Conservation (phyloP, 2,888 invertebrate species). For the Agrotis puta region DNA sequence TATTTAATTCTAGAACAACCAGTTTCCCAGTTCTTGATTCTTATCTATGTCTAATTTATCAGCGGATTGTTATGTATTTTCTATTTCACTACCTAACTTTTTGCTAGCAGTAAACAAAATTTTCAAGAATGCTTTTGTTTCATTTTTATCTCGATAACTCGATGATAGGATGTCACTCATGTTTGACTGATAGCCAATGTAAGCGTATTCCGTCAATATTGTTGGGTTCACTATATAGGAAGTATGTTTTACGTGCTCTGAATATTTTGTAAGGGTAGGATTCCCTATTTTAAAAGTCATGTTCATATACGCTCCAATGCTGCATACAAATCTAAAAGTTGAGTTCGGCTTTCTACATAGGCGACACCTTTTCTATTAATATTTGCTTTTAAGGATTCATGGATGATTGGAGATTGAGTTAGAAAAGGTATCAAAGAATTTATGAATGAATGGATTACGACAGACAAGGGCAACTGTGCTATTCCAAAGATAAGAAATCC, state of each 20-base stretch:
- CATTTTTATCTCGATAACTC: slow-evolving; percentile 21
- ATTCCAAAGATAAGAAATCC: no score
- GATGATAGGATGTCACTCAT: slow-evolving; percentile 46
- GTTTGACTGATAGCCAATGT: slow-evolving; percentile 21
- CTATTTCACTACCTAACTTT: no score
- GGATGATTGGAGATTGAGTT: not conserved
- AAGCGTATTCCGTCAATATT: slow-evolving; percentile 28
- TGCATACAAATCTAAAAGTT: slow-evolving; percentile 29
- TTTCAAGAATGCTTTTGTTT: not conserved
- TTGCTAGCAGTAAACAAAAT: not conserved
- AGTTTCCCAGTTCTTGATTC: not conserved
- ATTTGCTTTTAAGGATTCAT: not conserved
- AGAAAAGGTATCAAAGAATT: not conserved
- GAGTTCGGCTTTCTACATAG: not conserved
- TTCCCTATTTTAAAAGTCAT: slow-evolving; percentile 18
- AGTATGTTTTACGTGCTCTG: slow-evolving; percentile 32
- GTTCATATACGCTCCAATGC: slow-evolving; percentile 18
- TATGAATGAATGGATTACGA: not conserved
- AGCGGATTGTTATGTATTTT: no score
- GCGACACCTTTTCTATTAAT: no score
- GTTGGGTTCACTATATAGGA: slow-evolving; percentile 8
- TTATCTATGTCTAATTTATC: not conserved
- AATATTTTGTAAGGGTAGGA: slow-evolving; percentile 27
- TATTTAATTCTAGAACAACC: no score
- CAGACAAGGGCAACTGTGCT: not conserved